Base-by-base conservation (phyloP, 2,888 invertebrate species). In the Patella pellucida region DNA sequence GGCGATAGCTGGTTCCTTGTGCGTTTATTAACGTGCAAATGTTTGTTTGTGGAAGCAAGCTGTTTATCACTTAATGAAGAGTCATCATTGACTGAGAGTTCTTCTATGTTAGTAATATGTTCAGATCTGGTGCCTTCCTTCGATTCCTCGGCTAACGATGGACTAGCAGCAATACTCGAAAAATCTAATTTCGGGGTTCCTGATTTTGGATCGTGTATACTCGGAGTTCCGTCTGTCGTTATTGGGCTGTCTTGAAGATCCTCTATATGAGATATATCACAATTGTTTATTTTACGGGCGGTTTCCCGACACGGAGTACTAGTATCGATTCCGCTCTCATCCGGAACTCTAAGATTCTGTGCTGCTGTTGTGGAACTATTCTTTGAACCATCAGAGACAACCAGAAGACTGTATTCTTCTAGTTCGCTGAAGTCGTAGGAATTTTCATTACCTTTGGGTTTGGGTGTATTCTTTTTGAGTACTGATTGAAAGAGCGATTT, bases 401-500 rank as follows among this genome's bases (percentile, higher is more conserved):
- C 82, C 12, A 85, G 76, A 19, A 88, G 74, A 78, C 86, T 86
- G 76, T 88, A 86, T 51, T 85, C 84, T 70, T 88, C 88, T 83
- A 88, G 85, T 71, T 88, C 86, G 79, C 87, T 88, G 74, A 87
- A 88, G 75, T 87, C 85, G 15, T 79, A 73, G 3, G 78, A 75
- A 12, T 50, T 16, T 11, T 74, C 54, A 27, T 77, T 69, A 23
- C 27, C 19, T 19, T 31, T 16, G n/a, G 62, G 23, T 19, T 62
- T 62, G 62, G 23, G 19, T 19, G 62, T 62, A 14, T 19, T 23
- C 19, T 62, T 62, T 3, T 12, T 12, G 12, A 9, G 12, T 19
- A 62, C 23, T 23, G 19, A 19, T 23, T 62, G 62, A 23, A 23
- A 23, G 19, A 7, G 19, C 9, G 23, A 9, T 19, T 19, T 23